These are phyloP conservation scores for Pyrgus malvae DNA, from an alignment of 2,888 invertebrate species.

Conservation along the genomic window DNA sequence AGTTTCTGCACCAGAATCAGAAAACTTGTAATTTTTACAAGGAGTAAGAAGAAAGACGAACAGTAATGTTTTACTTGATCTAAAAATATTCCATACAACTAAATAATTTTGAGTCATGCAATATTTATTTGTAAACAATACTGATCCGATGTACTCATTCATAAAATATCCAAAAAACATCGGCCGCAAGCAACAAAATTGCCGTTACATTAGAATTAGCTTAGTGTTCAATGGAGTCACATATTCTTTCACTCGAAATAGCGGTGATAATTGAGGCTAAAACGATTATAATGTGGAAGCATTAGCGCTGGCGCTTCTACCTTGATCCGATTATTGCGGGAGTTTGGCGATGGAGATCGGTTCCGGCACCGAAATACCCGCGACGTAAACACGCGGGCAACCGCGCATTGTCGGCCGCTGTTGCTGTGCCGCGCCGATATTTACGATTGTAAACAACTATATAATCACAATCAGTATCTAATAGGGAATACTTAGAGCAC, in stretches of 20 bases:
- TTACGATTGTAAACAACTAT: constrained; percentile 19
- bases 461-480: neutral
- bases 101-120: too few relatives aligned
- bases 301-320: constrained; percentile 44
- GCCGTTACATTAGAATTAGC: too few relatives aligned
- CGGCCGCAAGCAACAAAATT: too few relatives aligned
- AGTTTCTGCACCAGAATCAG: too few relatives aligned
- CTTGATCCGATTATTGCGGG: constrained; percentile 70
- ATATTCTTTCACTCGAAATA: constrained; percentile 10
- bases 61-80: too few relatives aligned
- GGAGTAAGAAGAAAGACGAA: too few relatives aligned
- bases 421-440: constrained; percentile 10
- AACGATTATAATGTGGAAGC: constrained; percentile 37
- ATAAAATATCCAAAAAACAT: too few relatives aligned
- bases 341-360: constrained; percentile 59
- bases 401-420: constrained; percentile 12
- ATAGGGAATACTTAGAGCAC: too few relatives aligned
- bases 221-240: constrained; percentile 12
- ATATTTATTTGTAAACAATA: too few relatives aligned
- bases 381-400: constrained; percentile 61
- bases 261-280: constrained; percentile 35
- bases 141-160: too few relatives aligned
- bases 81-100: too few relatives aligned
- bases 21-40: too few relatives aligned
- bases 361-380: constrained; percentile 74